Percentiles rank a stretch among this genome's conserved stretches.
These are phyloP conservation scores for Galerucella pusilla DNA, from an alignment of 2,888 invertebrate genomes.

Conservation along the genomic window DNA sequence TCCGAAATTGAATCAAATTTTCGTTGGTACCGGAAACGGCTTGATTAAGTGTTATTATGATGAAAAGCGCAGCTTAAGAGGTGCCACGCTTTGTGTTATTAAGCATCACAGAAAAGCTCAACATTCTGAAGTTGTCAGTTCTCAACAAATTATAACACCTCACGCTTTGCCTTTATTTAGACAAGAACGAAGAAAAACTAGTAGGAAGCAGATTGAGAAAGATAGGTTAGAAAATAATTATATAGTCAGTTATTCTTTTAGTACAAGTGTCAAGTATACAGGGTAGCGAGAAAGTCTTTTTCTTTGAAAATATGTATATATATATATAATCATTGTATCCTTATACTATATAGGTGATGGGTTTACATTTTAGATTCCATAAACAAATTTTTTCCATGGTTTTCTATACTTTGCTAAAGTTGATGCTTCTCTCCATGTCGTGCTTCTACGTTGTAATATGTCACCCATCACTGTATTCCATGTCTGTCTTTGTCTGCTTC, in stretches of 20 bases:
- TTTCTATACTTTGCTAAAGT: too few species aligned
- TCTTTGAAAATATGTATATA: too few species aligned
- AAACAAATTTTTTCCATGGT: too few species aligned
- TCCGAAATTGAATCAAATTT: constrained; percentile 96
- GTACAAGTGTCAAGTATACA: too few species aligned
- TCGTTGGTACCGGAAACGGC: constrained; percentile 93
- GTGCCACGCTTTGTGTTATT: constrained; percentile 89
- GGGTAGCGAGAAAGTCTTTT: not conserved
- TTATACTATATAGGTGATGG: too few species aligned
- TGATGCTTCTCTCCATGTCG: too few species aligned
- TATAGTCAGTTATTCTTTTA: too few species aligned
- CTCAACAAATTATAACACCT: constrained; percentile 90
- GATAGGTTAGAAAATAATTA: constrained; percentile 68
- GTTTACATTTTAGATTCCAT: too few species aligned
- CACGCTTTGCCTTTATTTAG: constrained; percentile 95
- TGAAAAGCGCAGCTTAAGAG: constrained; percentile 84
- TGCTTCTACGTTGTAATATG: too few species aligned
- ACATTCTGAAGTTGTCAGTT: constrained; percentile 87
- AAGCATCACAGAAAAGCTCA: constrained; percentile 84
- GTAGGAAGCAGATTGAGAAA: constrained; percentile 91
- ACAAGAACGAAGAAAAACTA: constrained; percentile 89
- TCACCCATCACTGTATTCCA: too few species aligned
- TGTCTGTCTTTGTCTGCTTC: too few species aligned
- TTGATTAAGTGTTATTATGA: constrained; percentile 92
- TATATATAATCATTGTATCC: too few species aligned